These are phyloP conservation scores for Penelope pileata DNA, from an alignment of 2,113 vertebrate species.

Conservation along the genomic window DNA sequence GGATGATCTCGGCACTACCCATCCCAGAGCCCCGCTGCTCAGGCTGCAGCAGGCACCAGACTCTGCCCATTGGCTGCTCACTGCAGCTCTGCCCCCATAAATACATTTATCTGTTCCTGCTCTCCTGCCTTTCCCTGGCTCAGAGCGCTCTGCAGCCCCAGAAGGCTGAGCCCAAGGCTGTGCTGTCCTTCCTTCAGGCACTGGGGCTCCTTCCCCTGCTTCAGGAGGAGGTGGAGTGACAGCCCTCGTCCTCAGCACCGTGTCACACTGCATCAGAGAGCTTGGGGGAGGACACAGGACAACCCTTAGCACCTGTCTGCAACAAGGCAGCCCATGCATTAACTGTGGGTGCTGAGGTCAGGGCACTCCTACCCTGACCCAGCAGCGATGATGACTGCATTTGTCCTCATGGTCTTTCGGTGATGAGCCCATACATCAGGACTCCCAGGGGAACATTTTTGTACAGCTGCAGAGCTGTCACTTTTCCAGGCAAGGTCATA, in stretches of 20 bases:
- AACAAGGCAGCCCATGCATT: accelerated
- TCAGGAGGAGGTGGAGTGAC: not conserved
- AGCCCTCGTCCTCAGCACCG: not conserved
- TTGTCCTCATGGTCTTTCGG: accelerated
- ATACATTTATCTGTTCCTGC: not conserved
- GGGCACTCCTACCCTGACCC: not conserved
- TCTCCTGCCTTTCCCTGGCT: not conserved
- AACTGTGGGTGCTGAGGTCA: not conserved
- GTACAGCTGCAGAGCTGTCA: not conserved
- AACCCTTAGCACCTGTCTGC: not conserved
- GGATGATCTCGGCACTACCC: not conserved
- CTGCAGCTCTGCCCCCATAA: no score
- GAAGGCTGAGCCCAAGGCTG: not conserved
- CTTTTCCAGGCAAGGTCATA: not conserved
- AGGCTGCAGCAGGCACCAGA: not conserved
- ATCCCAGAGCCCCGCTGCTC: not conserved
- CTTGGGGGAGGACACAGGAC: no score
- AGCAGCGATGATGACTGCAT: accelerated
- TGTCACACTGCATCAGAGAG: no score
- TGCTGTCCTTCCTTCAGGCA: not conserved
- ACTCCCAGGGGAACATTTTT: not conserved
- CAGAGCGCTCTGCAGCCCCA: not conserved
- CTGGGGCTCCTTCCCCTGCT: not conserved
- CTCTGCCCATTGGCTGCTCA: no score
- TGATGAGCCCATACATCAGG: accelerated